Base-by-base conservation (phyloP, 1,140 invertebrate species). In the Rhagoletis zephyria region DNA sequence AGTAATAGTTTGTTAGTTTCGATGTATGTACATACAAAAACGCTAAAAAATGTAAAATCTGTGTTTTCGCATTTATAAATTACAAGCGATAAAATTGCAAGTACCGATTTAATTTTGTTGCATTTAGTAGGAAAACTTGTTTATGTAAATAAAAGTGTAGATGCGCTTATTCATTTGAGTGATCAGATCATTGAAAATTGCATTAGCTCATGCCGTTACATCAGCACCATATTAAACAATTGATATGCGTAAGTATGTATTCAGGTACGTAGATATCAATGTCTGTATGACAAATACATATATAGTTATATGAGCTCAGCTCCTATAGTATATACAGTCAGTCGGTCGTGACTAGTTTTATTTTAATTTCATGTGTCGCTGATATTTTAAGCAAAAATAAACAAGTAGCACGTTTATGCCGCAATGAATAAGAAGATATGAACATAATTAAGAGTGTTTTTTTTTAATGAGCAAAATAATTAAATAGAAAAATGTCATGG, bases 311-410 rank as follows among this genome's bases (percentile, higher is more conserved):
- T 67, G n/a, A 67, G n/a, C n/a, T 30, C 64, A 67, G 16, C 30
- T 4, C n/a, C 1, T 0, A 30, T 19, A 10, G 40, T 19, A 16
- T 67, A 5, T 16, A 3, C 40, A 67, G 30, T 30, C 10, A 67
- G 42, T 12, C 74, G n/a, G n/a, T 81, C 48, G 74, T 81, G 67
- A 74, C 67, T 48, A 74, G 67, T 74, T 74, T 45, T 74, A 14
- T 74, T 74, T 67, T 12, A 12, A 67, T 40, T 74, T 74, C 4
- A 4, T 42, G 51, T 30, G 51, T 56, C 10, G 51, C 51, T 56
- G 67, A 74, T 6, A 40, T 67, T 48, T 74, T 6, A n/a, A 81
- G 19, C 56, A 81, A 81, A 59, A 9, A 81, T 19, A 19, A 7
- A 59, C 45, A 81, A 56, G 56, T 81, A 51, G 7, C 74, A 56